Evolutionary conservation across 2,797 vertebrate species (phyloP).

Genomic region (Pitangus sulphuratus): DNA sequence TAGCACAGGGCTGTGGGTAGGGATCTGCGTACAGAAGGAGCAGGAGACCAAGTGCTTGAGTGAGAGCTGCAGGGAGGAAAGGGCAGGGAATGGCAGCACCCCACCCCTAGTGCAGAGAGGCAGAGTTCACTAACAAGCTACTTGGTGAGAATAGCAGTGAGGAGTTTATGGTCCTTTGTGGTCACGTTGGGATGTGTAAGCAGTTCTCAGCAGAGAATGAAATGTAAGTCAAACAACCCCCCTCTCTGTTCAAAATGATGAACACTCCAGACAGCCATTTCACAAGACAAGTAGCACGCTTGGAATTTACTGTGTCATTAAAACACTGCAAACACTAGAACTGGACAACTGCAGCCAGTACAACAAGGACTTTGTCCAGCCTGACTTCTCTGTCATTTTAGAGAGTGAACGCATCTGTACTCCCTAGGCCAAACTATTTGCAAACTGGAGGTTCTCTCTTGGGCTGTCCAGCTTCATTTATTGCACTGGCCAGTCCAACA

Average conservation of each 20-base stretch:
- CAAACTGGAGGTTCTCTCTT: neutral
- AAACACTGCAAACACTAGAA: neutral
- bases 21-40: neutral
- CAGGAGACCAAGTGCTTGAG: neutral
- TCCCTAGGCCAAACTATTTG: neutral
- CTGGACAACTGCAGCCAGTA: neutral
- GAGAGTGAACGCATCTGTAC: neutral
- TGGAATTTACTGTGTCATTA: neutral
- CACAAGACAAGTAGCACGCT: neutral
- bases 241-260: neutral
- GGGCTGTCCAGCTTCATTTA: neutral
- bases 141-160: accelerated
- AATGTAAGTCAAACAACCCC: neutral
- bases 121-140: neutral
- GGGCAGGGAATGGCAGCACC: neutral
- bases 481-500: neutral
- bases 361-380: neutral
- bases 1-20: neutral
- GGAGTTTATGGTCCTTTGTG: neutral
- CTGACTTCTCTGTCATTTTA: neutral
- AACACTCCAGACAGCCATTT: neutral
- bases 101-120: neutral
- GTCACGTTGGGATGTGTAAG: accelerated
- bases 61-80: neutral
- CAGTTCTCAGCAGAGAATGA: neutral